These are phyloP conservation scores for Mirounga angustirostris DNA, from an alignment of 2,113 vertebrate genomes.

Conservation along the genomic window DNA sequence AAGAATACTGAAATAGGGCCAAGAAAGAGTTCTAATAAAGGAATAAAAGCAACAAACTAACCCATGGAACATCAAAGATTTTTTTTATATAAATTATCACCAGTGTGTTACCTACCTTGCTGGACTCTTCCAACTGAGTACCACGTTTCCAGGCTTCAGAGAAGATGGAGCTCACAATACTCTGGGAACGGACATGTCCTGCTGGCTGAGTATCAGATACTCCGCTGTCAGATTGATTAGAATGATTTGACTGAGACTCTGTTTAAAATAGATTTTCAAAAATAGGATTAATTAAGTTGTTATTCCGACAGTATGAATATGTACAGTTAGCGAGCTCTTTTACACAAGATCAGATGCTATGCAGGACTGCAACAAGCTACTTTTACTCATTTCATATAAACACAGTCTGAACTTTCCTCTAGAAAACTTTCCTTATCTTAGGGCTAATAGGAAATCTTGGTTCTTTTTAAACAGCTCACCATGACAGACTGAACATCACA, in stretches of 20 bases:
- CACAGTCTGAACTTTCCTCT: background rate
- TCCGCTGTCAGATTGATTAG: constrained; percentile 96
- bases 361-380: background rate
- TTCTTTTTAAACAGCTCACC: constrained; percentile 38
- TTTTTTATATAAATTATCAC: constrained; percentile 58
- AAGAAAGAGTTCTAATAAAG: constrained; percentile 61
- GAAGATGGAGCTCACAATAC: constrained; percentile 98
- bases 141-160: constrained; percentile 99
- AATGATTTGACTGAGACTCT: constrained; percentile 98
- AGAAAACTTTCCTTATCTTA: constrained; percentile 27
- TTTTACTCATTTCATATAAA: constrained; percentile 28
- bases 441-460: background rate
- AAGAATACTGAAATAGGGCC: background rate
- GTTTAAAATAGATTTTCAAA: constrained; percentile 69
- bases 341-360: background rate
- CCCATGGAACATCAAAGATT: background rate
- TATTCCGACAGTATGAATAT: background rate
- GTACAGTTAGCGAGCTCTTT: background rate
- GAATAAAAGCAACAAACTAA: constrained; percentile 22
- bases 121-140: constrained; percentile 97
- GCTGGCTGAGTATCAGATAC: constrained; percentile 95
- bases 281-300: background rate
- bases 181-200: constrained; percentile 96
- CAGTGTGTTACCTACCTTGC: constrained; percentile 93
- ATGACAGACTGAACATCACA: background rate